Evolutionary conservation across 2,797 vertebrate genomes (phyloP).

Genomic region (Platyrinchus mystaceus): DNA sequence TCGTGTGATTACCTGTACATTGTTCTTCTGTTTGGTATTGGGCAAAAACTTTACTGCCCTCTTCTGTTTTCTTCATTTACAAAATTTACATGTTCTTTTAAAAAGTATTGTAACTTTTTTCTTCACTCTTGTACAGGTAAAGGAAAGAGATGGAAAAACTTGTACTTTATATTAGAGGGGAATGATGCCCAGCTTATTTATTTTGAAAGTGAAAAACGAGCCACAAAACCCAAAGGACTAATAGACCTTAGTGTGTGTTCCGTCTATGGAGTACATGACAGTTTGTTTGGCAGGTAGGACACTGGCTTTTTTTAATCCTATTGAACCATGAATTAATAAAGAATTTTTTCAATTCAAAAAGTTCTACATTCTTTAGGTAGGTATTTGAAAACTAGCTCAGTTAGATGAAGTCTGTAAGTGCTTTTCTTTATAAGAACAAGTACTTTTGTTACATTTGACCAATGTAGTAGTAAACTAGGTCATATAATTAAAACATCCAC

Average conservation of each 20-base stretch:
- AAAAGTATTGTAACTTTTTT: background rate
- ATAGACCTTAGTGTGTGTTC: conserved; percentile 98
- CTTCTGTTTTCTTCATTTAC: background rate
- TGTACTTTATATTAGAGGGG: conserved; percentile 97
- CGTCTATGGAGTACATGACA: conserved; percentile 95
- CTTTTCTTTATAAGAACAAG: background rate
- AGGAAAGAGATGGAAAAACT: conserved; percentile 97
- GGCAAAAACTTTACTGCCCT: background rate
- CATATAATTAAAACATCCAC: background rate
- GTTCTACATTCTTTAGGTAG: background rate
- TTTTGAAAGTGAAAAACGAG: conserved; percentile 99
- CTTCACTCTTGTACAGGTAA: conserved; percentile 82
- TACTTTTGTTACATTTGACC: background rate
- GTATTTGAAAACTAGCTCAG: background rate
- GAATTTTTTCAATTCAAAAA: background rate
- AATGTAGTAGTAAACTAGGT: background rate
- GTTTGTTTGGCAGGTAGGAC: conserved; percentile 96
- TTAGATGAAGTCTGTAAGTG: background rate
- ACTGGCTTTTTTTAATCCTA: background rate
- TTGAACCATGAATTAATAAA: background rate
- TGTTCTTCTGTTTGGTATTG: background rate
- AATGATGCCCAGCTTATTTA: conserved; percentile 98
- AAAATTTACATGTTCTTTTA: background rate
- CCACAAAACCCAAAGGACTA: conserved; percentile 98
- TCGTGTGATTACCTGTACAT: background rate